Evolutionary conservation across 1,140 invertebrate genomes (phyloP), one percentile per base, ranked within the genome.

Genomic region (Drosophila willistoni): DNA sequence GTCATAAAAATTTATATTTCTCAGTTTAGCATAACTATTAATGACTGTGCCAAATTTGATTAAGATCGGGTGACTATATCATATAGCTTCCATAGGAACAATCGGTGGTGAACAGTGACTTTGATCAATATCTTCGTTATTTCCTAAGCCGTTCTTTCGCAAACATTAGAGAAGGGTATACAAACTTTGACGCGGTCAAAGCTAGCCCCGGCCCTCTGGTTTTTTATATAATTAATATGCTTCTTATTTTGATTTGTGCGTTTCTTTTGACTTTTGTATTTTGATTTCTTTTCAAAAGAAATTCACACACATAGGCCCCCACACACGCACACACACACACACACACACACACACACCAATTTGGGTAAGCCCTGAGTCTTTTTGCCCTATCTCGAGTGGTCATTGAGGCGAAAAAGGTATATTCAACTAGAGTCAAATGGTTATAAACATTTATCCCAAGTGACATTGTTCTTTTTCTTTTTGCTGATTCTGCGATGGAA

Each of bases 161-260:
- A n/a, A n/a, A n/a, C n/a, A n/a, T n/a, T n/a, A n/a, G n/a, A n/a
- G n/a, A n/a, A n/a, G n/a, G n/a, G n/a, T n/a, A n/a, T n/a, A n/a
- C n/a, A n/a, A n/a, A n/a, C n/a, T n/a, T n/a, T n/a, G n/a, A n/a
- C n/a, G n/a, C n/a, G n/a, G n/a, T n/a, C n/a, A n/a, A n/a, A n/a
- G n/a, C n/a, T n/a, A n/a, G n/a, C n/a, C n/a, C n/a, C n/a, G n/a
- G n/a, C n/a, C n/a, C n/a, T n/a, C n/a, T n/a, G n/a, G n/a, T 22
- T 0, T 22, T 22, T 1, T 22, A 22, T 22, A 81, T 81, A 85
- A 85, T 76, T 81, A 86, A 86, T 85, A 81, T 80, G 74, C 71
- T 71, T 80, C 77, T 85, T 86, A 85, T 81, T 85, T 81, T 81
- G 78, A 85, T 85, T 85, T 85, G 74, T 51, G 44, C 17, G 44